Percentiles rank a stretch among this genome's conserved stretches.
Conservation (phyloP, 1,140 invertebrate species). For the Macrobrachium nipponense region DNA sequence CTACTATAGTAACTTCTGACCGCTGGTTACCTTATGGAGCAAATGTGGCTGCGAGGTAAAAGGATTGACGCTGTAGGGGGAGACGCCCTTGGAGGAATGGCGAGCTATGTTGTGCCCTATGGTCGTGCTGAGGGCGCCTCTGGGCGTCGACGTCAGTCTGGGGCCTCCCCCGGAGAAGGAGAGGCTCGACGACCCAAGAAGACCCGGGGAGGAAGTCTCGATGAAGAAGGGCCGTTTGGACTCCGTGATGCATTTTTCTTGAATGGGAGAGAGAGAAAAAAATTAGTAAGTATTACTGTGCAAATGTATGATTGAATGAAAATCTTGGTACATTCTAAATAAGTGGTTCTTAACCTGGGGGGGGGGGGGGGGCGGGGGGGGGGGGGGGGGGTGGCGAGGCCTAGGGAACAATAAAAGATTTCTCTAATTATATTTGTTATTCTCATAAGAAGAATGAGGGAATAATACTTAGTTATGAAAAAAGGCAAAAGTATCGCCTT, state of each 20-base stretch:
- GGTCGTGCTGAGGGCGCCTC: constrained; percentile 37
- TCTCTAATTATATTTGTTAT: no score
- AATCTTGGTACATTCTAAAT: no score
- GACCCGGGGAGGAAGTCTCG: constrained; percentile 54
- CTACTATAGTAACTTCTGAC: no score
- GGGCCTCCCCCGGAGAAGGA: constrained; percentile 47
- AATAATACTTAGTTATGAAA: no score
- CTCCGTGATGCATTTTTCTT: constrained; percentile 57
- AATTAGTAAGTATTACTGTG: no score
- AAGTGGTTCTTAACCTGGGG: no score
- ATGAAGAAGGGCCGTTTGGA: constrained; percentile 62
- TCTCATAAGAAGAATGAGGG: no score
- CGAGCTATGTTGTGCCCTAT: constrained; percentile 45
- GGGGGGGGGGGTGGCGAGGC: no score
- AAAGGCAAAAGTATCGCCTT: no score
- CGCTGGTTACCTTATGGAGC: constrained; percentile 52
- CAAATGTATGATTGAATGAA: no score
- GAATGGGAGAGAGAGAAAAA: not conserved
- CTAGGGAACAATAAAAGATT: no score
- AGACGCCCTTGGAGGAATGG: constrained; percentile 27
- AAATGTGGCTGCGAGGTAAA: constrained; percentile 64
- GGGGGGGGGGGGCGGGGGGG: no score
- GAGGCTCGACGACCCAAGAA: constrained; percentile 52
- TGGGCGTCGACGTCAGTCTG: constrained; percentile 30
- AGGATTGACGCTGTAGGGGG: constrained; percentile 62